Evolutionary conservation across 2,888 invertebrate genomes (phyloP).

Genomic region (Rhagonycha fulva): DNA sequence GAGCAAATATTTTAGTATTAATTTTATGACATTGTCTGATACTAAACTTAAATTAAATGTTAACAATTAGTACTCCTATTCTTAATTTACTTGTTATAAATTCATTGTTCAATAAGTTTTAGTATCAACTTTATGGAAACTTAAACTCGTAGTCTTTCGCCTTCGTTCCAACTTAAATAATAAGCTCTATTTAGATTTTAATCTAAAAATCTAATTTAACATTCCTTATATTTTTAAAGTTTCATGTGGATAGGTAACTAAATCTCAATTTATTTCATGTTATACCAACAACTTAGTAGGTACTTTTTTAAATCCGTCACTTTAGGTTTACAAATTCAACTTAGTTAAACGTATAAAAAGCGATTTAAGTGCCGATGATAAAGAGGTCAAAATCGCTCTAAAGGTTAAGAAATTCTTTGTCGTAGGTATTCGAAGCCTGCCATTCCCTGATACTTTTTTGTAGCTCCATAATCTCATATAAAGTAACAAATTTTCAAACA

Average conservation of each 20-base stretch:
- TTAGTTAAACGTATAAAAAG: neutral
- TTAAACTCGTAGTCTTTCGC: neutral
- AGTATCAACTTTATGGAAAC: neutral
- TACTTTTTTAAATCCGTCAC: neutral
- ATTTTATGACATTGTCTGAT: neutral
- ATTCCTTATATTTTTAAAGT: neutral
- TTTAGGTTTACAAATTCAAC: neutral
- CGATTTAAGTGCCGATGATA: neutral
- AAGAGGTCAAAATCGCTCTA: neutral
- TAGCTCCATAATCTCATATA: neutral
- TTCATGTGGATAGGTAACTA: too few species aligned
- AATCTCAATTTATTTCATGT: neutral
- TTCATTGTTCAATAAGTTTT: neutral
- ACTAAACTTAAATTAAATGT: neutral
- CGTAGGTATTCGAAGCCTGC: neutral
- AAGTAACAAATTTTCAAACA: neutral
- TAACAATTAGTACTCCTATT: neutral
- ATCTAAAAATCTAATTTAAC: neutral
- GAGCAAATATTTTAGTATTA: neutral
- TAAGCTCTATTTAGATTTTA: neutral
- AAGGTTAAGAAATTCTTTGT: neutral
- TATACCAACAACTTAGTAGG: neutral
- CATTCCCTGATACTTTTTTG: neutral
- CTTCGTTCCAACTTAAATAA: neutral
- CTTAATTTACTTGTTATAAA: neutral